Conservation (phyloP, 2,888 invertebrate species). For the Sericinus montela region DNA sequence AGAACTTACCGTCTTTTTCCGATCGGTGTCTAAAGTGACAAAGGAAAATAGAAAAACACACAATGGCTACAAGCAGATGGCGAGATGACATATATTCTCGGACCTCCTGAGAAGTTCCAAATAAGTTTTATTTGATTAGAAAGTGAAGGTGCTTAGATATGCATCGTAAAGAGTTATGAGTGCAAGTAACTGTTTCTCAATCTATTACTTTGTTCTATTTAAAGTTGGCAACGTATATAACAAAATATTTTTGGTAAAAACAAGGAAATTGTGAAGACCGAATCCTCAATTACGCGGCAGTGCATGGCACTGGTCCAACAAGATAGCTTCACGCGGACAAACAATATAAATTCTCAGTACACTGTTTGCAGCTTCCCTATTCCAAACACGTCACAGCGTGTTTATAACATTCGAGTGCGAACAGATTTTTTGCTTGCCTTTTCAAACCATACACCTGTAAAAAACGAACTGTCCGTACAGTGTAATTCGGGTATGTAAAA, state of each 20-base stretch:
- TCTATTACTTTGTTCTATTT: no score
- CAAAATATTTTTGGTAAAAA: background rate
- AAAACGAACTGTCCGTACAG: slow-evolving; percentile 2
- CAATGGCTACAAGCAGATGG: no score
- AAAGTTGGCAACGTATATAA: no score
- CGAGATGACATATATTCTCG: no score
- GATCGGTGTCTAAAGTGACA: no score
- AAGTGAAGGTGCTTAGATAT: no score
- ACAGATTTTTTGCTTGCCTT: slow-evolving; percentile 14
- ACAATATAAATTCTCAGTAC: slow-evolving; percentile 18
- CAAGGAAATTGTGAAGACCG: background rate
- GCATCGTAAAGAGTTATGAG: no score
- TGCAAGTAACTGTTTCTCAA: no score
- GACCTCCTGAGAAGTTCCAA: no score
- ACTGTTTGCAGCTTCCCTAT: slow-evolving; percentile 25
- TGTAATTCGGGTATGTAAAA: slow-evolving; percentile 11
- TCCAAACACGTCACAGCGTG: slow-evolving; percentile 46
- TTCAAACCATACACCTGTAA: slow-evolving; percentile 9
- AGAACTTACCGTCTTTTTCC: no score
- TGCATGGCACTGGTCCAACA: slow-evolving; percentile 16
- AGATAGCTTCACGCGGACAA: slow-evolving; percentile 18
- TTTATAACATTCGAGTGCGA: slow-evolving; percentile 18
- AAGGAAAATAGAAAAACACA: no score
- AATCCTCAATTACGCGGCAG: slow-evolving; percentile 11
- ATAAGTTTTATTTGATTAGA: no score